Conservation (phyloP, 2,797 vertebrate species). For the Dromococcyx pavoninus region DNA sequence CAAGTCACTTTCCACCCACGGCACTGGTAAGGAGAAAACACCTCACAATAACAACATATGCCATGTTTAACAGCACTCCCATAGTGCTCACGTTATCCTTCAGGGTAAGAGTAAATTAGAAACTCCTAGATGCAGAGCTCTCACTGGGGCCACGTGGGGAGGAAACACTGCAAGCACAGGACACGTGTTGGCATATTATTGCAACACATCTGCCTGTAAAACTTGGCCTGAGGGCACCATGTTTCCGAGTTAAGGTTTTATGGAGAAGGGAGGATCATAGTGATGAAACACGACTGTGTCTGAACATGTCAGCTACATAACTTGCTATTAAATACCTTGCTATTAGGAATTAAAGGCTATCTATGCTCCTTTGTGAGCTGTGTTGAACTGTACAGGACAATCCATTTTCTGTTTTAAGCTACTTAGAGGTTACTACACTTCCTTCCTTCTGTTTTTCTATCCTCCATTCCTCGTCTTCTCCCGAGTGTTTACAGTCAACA, state of each 20-base stretch:
- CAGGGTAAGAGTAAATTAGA: not conserved
- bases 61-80: not conserved
- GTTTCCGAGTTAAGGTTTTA: not conserved
- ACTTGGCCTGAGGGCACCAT: accelerated
- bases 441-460: not conserved
- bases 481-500: not conserved
- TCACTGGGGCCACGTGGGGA: not conserved
- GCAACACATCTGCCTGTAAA: not conserved
- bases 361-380: not conserved
- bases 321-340: not conserved
- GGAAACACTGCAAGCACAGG: not conserved
- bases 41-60: not conserved
- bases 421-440: not conserved
- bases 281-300: not conserved
- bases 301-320: not conserved
- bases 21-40: not conserved
- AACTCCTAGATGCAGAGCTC: not conserved
- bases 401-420: not conserved
- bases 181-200: not conserved
- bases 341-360: not conserved
- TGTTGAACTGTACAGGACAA: not conserved
- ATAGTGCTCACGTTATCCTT: not conserved
- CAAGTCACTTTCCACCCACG: not conserved
- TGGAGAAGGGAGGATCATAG: not conserved
- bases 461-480: not conserved